Conservation (phyloP, 2,888 invertebrate genomes). For the Lathronympha strigana region DNA sequence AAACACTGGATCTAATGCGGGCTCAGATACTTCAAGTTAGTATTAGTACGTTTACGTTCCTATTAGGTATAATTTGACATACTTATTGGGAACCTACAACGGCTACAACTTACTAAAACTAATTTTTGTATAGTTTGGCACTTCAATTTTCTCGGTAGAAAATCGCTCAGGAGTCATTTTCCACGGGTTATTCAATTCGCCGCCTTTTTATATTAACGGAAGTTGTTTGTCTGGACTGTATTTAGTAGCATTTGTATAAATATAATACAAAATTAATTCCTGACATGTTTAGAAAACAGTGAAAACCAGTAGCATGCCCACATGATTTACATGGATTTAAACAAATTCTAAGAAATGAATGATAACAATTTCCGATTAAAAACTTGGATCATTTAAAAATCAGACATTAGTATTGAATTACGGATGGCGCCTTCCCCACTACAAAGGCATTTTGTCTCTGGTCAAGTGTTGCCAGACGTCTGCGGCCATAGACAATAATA, state of each 20-base stretch:
- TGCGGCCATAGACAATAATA: slow-evolving; percentile 78
- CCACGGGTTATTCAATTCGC: too few species aligned
- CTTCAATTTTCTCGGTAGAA: too few species aligned
- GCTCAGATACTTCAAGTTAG: background rate
- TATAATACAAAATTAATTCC: background rate
- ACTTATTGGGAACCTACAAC: too few species aligned
- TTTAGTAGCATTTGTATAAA: too few species aligned
- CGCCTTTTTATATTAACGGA: too few species aligned
- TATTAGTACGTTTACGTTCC: too few species aligned
- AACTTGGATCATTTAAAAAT: slow-evolving; percentile 51
- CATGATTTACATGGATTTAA: background rate
- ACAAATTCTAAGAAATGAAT: slow-evolving; percentile 26
- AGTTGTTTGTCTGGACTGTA: too few species aligned
- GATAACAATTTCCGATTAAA: slow-evolving; percentile 44
- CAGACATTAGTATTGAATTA: slow-evolving; percentile 70
- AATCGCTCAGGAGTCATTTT: too few species aligned
- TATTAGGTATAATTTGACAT: too few species aligned
- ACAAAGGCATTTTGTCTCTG: slow-evolving; percentile 84
- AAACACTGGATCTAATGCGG: background rate
- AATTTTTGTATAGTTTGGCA: too few species aligned
- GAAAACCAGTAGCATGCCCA: slow-evolving; percentile 20
- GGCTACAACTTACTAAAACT: too few species aligned
- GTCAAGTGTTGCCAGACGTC: slow-evolving; percentile 83
- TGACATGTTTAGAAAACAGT: slow-evolving; percentile 11
- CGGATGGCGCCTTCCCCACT: slow-evolving; percentile 79